A percentile compares a stretch with the other conserved stretches of the same genome.
Conservation (phyloP, 1,140 invertebrate genomes). For the Nixonia krombeini region DNA sequence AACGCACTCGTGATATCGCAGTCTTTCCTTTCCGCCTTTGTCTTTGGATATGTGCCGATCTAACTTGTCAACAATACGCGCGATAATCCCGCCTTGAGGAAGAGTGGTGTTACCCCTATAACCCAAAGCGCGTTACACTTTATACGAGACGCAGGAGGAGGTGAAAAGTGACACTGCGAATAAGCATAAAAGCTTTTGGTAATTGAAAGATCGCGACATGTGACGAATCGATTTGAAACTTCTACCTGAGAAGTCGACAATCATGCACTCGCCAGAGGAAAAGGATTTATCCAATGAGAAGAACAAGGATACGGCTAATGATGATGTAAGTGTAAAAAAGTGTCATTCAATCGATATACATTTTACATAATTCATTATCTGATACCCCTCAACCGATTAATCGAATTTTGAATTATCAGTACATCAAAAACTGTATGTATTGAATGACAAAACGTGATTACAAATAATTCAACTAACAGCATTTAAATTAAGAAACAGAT, state of each 20-base stretch:
- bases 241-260: slow-evolving; percentile 10
- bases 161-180: neutral
- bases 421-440: too few species aligned
- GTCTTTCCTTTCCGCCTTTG: slow-evolving; percentile 38
- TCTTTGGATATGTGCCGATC: slow-evolving; percentile 17
- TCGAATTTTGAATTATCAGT: too few species aligned
- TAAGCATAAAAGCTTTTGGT: neutral
- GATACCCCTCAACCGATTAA: too few species aligned
- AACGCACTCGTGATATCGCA: slow-evolving; percentile 44
- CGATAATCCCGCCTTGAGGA: slow-evolving; percentile 26
- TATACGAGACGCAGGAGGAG: too few species aligned
- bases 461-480: too few species aligned
- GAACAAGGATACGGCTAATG: slow-evolving; percentile 19
- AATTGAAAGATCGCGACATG: slow-evolving; percentile 20
- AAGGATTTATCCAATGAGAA: slow-evolving; percentile 31
- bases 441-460: too few species aligned
- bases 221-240: slow-evolving; percentile 23
- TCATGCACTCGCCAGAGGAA: slow-evolving; percentile 51
- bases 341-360: too few species aligned
- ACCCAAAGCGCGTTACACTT: too few species aligned
- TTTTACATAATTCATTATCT: too few species aligned
- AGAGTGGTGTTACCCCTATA: too few species aligned
- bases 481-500: too few species aligned
- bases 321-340: slow-evolving; percentile 59
- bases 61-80: slow-evolving; percentile 2